Percentiles rank a stretch among this genome's conserved stretches.
Conservation (phyloP, 1,140 invertebrate genomes). For the Belonocnema kinseyi region DNA sequence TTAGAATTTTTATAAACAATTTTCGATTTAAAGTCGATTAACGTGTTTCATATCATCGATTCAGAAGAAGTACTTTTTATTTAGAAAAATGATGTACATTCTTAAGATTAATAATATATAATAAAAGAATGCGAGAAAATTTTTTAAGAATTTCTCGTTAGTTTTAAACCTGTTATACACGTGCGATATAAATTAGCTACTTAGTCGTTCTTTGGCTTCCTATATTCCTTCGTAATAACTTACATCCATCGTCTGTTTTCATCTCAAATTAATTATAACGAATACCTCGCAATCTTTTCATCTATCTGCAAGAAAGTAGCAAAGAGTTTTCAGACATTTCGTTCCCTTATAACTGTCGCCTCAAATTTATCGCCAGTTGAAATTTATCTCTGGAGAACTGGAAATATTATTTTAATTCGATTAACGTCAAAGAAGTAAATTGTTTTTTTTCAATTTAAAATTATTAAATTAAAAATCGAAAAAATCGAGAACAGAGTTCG, state of each 20-base stretch:
- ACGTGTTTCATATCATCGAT: too few relatives aligned
- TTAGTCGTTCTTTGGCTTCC: neutral
- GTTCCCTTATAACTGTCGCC: neutral
- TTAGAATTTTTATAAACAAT: too few relatives aligned
- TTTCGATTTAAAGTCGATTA: too few relatives aligned
- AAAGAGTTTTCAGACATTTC: neutral
- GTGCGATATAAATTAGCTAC: neutral
- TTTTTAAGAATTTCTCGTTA: neutral
- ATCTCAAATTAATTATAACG: neutral
- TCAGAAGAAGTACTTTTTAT: too few relatives aligned
- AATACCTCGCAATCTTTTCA: neutral
- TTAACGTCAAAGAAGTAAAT: too few relatives aligned
- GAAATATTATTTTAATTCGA: too few relatives aligned
- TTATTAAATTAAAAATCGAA: too few relatives aligned
- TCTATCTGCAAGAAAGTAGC: neutral
- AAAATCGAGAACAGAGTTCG: too few relatives aligned
- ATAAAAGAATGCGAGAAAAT: neutral
- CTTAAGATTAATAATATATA: neutral
- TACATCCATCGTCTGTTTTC: constrained; percentile 2
- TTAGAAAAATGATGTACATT: neutral
- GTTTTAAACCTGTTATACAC: neutral
- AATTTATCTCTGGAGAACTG: too few relatives aligned
- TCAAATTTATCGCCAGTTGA: too few relatives aligned
- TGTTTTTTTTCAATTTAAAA: too few relatives aligned
- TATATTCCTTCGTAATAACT: neutral